These are phyloP conservation scores for Phocides pigmalion DNA, from an alignment of 1,140 invertebrate species.

Conservation along the genomic window DNA sequence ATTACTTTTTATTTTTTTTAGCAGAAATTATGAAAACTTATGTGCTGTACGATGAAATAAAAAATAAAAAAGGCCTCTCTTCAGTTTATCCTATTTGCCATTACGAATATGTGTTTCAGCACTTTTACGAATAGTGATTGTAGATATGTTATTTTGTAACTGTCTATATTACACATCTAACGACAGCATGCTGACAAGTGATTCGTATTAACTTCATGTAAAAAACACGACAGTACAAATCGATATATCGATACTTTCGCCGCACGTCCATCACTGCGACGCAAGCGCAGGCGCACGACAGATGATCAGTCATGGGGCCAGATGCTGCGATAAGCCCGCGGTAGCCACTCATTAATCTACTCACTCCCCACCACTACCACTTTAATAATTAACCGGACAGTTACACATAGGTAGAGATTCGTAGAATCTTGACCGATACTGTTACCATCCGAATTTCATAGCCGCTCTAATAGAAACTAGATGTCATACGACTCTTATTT, in stretches of 20 bases:
- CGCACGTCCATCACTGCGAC: constrained; percentile 40
- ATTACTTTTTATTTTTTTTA: too few relatives aligned
- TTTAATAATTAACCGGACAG: constrained; percentile 78
- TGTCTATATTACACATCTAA: not conserved
- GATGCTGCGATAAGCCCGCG: constrained; percentile 80
- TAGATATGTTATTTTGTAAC: too few relatives aligned
- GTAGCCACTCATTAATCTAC: constrained; percentile 83
- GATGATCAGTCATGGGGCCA: constrained; percentile 81
- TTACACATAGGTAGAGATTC: constrained; percentile 64
- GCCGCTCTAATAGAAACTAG: constrained; percentile 46
- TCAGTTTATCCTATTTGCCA: too few relatives aligned
- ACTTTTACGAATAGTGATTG: constrained; percentile 14
- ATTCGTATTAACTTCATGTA: not conserved
- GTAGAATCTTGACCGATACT: constrained; percentile 59
- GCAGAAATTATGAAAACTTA: too few relatives aligned
- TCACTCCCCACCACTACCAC: constrained; percentile 59
- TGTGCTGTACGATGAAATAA: too few relatives aligned
- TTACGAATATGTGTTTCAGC: too few relatives aligned
- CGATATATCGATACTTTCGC: constrained; percentile 37
- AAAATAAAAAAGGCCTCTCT: too few relatives aligned
- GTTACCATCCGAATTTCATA: constrained; percentile 49
- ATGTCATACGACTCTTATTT: constrained; percentile 42
- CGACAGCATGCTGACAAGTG: constrained; percentile 9
- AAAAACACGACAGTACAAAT: constrained; percentile 14
- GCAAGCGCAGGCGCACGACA: constrained; percentile 78